phyloP scores from a whole-genome alignment of 2,797 vertebrate genomes.

The Meda fulgida region DNA sequence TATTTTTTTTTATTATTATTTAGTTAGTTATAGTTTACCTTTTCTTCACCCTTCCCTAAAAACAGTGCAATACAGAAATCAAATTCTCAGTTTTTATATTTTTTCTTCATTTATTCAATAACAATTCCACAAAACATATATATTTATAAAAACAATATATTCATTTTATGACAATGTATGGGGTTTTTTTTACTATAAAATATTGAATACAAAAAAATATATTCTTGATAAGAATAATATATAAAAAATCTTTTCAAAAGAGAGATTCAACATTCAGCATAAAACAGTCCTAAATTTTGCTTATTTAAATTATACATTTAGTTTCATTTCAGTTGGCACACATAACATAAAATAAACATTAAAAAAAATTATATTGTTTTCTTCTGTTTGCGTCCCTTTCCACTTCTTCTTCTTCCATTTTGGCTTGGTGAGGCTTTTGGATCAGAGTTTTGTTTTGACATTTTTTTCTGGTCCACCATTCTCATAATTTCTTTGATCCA shows the following conservation, averaged over 20 bases:
- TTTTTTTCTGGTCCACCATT: constrained; percentile 4
- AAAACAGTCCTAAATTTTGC: background rate
- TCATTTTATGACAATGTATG: background rate
- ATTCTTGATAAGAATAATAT: background rate
- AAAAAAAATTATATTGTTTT: background rate
- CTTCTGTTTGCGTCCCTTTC: background rate
- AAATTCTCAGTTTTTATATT: background rate
- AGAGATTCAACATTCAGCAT: background rate
- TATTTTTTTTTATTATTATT: background rate
- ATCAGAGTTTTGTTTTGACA: background rate
- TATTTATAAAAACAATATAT: background rate
- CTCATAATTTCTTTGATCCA: constrained; percentile 24
- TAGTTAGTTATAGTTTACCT: background rate
- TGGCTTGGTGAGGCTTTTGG: background rate
- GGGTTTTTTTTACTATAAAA: background rate
- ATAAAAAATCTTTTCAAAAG: background rate
- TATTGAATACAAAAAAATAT: background rate
- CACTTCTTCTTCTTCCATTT: background rate
- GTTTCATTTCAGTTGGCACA: background rate
- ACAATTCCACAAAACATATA: background rate
- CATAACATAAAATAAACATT: background rate
- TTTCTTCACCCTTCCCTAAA: background rate
- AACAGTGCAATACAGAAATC: background rate
- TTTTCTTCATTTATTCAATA: background rate
- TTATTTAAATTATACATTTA: background rate